A percentile compares a stretch with the other conserved stretches of the same genome.
These are phyloP conservation scores for Cherax quadricarinatus DNA, from an alignment of 1,140 invertebrate species.

Conservation along the genomic window DNA sequence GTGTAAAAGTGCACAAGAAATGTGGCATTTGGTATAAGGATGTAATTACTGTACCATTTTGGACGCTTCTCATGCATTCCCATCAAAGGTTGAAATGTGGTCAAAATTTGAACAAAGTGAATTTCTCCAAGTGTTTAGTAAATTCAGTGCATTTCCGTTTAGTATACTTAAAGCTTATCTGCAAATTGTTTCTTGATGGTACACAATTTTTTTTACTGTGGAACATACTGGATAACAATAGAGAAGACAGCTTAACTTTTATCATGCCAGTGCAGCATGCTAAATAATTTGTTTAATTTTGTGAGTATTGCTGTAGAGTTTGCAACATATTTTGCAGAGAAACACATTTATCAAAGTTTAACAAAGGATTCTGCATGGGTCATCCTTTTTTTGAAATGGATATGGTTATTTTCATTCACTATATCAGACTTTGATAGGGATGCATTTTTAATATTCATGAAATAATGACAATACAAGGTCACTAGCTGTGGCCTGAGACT, in stretches of 20 bases:
- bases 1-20: background rate
- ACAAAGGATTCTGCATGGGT: background rate
- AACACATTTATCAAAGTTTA: background rate
- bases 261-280: background rate
- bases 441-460: background rate
- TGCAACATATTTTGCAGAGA: background rate
- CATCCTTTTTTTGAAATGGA: background rate
- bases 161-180: background rate
- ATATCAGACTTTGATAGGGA: background rate
- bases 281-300: background rate
- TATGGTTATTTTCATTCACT: background rate
- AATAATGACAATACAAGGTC: background rate
- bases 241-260: background rate
- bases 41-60: background rate
- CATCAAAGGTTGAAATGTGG: background rate
- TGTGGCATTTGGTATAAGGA: background rate
- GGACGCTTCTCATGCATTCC: background rate
- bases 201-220: background rate
- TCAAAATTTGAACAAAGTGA: background rate
- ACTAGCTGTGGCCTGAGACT: background rate
- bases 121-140: background rate
- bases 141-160: background rate
- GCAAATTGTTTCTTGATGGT: background rate
- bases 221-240: background rate
- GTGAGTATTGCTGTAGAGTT: background rate